Evolutionary conservation across 2,888 invertebrate species (phyloP).

Genomic region (Arrhopalites spinosus): DNA sequence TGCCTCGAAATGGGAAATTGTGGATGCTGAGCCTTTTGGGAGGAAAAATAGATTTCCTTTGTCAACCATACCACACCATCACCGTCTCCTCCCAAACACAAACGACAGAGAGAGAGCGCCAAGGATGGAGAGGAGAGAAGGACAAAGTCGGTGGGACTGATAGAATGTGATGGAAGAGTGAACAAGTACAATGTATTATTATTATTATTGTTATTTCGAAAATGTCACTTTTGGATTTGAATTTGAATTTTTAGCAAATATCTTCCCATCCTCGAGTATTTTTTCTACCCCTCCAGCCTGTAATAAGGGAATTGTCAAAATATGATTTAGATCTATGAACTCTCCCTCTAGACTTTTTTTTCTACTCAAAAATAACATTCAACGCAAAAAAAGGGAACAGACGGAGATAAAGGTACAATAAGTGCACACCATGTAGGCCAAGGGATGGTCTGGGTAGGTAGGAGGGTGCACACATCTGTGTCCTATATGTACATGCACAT

Average conservation of each 20-base stretch:
- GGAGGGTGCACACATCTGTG: neutral
- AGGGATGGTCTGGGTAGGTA: too few species aligned
- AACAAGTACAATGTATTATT: slow-evolving; percentile 31
- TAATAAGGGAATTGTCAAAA: slow-evolving; percentile 39
- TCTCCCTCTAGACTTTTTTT: slow-evolving; percentile 23
- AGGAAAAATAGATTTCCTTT: slow-evolving; percentile 29
- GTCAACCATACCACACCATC: slow-evolving; percentile 13
- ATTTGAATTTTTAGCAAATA: slow-evolving; percentile 38
- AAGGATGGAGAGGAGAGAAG: slow-evolving; percentile 3
- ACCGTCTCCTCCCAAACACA: too few species aligned
- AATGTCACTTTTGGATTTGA: slow-evolving; percentile 33
- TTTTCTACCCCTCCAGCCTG: slow-evolving; percentile 6
- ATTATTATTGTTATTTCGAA: slow-evolving; percentile 32
- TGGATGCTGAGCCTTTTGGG: slow-evolving; percentile 13
- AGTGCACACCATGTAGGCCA: too few species aligned
- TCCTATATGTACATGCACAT: neutral
- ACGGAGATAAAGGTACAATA: neutral
- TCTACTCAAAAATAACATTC: neutral
- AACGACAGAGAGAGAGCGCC: neutral
- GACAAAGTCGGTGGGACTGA: too few species aligned
- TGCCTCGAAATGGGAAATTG: slow-evolving; percentile 17
- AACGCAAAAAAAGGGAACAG: slow-evolving; percentile 9
- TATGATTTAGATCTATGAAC: slow-evolving; percentile 41
- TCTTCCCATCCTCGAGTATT: slow-evolving; percentile 20
- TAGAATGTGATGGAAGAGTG: slow-evolving; percentile 34